Evolutionary conservation across 1,140 invertebrate genomes (phyloP), one percentile per base, ranked within the genome.

Genomic region (Cardiocondyla obscurior): DNA sequence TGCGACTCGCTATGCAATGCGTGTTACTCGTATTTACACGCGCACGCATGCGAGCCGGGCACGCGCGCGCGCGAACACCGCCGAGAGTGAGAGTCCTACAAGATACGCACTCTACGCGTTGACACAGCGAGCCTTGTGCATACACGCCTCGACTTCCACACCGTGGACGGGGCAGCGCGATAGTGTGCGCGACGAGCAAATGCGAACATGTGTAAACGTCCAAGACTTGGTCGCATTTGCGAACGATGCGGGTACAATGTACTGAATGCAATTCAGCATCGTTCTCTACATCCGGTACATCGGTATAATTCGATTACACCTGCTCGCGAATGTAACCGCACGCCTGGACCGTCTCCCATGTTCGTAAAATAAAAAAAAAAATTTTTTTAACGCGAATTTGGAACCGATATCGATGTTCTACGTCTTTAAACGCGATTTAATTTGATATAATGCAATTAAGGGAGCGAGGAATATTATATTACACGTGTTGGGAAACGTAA

Each of bases 81-180:
- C 33, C 55, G 82, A 85, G 82, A 85, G 84, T 84, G 83, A 85
- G 84, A 85, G 84, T 85, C 22, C 30, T 46, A 64, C 70, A 72
- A 85, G 72, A 84, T 70, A 79, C 82, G 51, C 46, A 53, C 46
- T 77, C 46, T 55, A 65, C 60, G 51, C 49, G 46, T 70, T 53
- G 58, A 62, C 44, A 81, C 62, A 69, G 73, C 57, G 64, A 16
- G 65, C 49, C 64, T 69, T 70, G 28, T 25, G 22, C 25, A 39
- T 39, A 74, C 22, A 77, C 30, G 36, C 49, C 39, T 28, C 39
- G 62, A 53, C 76, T 49, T 28, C 19, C 65, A 33, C 19, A 51
- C n/a, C n/a, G 5, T 36, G 57, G 8, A 16, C 25, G n/a, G n/a
- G n/a, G n/a, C 19, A 19, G 57, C 28, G 60, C 8, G 62, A 36